Base-by-base conservation (phyloP, 2,888 invertebrate genomes). In the Listrodromus nycthemerus region DNA sequence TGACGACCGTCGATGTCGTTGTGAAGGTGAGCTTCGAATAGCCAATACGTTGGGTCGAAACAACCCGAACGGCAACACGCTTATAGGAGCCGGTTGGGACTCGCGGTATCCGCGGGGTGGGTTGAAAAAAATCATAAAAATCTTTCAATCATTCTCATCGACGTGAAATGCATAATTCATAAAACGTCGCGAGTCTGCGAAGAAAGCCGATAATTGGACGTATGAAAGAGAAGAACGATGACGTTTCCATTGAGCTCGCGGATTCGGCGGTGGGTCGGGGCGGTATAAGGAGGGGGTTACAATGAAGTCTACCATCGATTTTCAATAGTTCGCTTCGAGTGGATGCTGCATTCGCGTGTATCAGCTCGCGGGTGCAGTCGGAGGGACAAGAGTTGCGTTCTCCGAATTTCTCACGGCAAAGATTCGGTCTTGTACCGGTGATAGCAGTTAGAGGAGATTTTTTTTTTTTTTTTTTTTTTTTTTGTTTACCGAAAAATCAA, bases 231-330 rank as follows among this genome's bases (percentile, higher is more conserved):
- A 67, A 71, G 30, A 71, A 67, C 67, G 76, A 76, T 67, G 61
- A 76, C 70, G 63, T 58, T 80, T 76, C 58, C 45, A 76, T 80
- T 76, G 83, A 76, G 45, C 33, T 30, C 45, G 41, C 16, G 41
- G 41, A 41, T 41, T 41, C 16, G 41, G 41, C 0, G 41, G 41
- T 5, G 13, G 24, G 65, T 27, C 41, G 67, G 41, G 21, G 61
- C 21, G 27, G 13, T 6, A 41, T 48, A 30, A 30, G 27, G 8
- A n/a, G 21, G 45, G 24, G 41, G 67, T 80, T 85, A 88, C 88
- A 85, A 87, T 88, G 50, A 76, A 86, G 91, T 90, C 90, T 90
- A 88, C 88, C 87, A 91, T 90, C 90, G 90, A 90, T 90, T 90
- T 89, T 90, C 90, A 90, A 90, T 90, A 90, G 85, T 89, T 90